Percentiles rank a stretch among this genome's conserved stretches.
Conservation (phyloP, 2,888 invertebrate species). For the Aporophyla nigra region DNA sequence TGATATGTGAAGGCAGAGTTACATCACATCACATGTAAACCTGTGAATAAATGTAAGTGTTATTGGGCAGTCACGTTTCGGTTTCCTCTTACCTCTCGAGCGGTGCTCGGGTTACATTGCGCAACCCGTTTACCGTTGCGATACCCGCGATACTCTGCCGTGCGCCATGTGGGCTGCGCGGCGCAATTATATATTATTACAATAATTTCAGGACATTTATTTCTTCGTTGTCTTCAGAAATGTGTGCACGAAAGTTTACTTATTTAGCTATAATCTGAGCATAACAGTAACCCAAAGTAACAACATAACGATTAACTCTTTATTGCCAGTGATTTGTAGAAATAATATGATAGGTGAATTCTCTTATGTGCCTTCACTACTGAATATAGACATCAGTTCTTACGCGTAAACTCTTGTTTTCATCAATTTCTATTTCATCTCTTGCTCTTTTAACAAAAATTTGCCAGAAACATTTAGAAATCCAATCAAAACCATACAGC, state of each 20-base stretch:
- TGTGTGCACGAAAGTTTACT: not conserved
- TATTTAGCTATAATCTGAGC: slow-evolving; percentile 10
- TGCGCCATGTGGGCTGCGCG: slow-evolving; percentile 1
- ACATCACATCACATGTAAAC: slow-evolving; percentile 1
- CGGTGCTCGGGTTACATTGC: slow-evolving; percentile 31
- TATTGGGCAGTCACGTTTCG: slow-evolving; percentile 46
- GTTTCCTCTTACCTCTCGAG: slow-evolving; percentile 38
- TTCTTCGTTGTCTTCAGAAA: slow-evolving; percentile 1
- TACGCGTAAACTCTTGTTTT: not conserved
- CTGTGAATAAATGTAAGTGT: slow-evolving; percentile 14
- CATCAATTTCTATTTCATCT: not conserved
- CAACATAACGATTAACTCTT: not conserved
- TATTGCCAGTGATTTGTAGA: slow-evolving; percentile 3
- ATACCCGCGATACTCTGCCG: slow-evolving; percentile 2
- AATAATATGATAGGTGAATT: slow-evolving; percentile 1
- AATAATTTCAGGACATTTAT: slow-evolving; percentile 3
- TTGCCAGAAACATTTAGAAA: not conserved
- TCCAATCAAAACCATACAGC: not conserved
- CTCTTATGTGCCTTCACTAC: not conserved
- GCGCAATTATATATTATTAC: not conserved
- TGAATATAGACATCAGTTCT: not conserved
- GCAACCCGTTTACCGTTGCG: slow-evolving; percentile 27
- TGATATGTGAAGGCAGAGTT: not conserved
- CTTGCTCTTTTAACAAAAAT: not conserved
- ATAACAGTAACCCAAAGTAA: not conserved